A percentile compares a stretch with the other conserved stretches of the same genome.
phyloP scores from a whole-genome alignment of 2,888 invertebrate genomes.

The Petrophora chlorosata region DNA sequence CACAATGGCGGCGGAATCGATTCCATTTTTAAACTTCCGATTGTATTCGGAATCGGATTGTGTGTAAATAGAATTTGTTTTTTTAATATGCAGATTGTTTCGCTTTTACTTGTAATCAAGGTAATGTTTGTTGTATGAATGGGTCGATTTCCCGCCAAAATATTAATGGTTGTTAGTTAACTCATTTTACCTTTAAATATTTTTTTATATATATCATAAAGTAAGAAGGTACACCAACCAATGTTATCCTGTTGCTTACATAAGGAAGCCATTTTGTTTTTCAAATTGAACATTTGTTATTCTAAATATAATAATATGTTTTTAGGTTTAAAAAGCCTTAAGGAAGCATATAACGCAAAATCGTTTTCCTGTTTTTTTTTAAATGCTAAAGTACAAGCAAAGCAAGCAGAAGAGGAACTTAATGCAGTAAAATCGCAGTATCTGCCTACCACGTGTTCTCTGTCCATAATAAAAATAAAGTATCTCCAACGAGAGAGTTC shows the following conservation, averaged over 20 bases:
- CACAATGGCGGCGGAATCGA: slow-evolving; percentile 60
- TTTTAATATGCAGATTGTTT: slow-evolving; percentile 32
- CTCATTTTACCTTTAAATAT: too few relatives aligned
- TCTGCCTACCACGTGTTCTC: slow-evolving; percentile 71
- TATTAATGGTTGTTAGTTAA: too few relatives aligned
- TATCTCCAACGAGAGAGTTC: slow-evolving; percentile 78
- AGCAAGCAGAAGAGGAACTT: slow-evolving; percentile 62
- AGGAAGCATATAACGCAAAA: too few relatives aligned
- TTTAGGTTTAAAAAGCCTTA: too few relatives aligned
- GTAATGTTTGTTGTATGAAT: slow-evolving; percentile 3
- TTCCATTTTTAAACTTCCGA: slow-evolving; percentile 59
- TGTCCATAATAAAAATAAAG: slow-evolving; percentile 80
- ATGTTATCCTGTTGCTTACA: too few relatives aligned
- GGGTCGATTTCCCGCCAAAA: neutral
- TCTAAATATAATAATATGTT: too few relatives aligned
- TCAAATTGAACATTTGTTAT: too few relatives aligned
- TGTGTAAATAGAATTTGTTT: slow-evolving; percentile 60
- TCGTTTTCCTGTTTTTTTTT: slow-evolving; percentile 10
- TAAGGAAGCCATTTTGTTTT: too few relatives aligned
- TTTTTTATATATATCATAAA: too few relatives aligned
- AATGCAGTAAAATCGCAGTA: slow-evolving; percentile 62
- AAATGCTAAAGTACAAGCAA: slow-evolving; percentile 27
- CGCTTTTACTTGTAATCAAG: slow-evolving; percentile 35
- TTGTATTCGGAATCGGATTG: slow-evolving; percentile 62
- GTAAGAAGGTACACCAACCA: too few relatives aligned